Percentiles rank a stretch among this genome's conserved stretches.
These are phyloP conservation scores for Cepaea hortensis DNA, from an alignment of 2,888 invertebrate genomes.

Conservation along the genomic window DNA sequence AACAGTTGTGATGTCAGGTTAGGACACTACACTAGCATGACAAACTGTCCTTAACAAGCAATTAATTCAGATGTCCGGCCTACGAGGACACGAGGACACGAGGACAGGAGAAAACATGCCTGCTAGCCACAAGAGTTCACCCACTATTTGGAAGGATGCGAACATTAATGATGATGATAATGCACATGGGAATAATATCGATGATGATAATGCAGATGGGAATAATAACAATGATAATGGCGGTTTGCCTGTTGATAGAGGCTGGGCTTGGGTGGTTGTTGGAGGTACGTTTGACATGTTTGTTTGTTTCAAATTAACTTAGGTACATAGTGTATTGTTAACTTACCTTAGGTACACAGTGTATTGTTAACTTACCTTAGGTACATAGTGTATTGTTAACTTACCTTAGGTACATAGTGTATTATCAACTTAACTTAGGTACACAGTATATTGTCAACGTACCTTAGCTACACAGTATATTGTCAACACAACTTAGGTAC, in stretches of 20 bases:
- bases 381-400: neutral
- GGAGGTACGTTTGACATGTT: slow-evolving; percentile 41
- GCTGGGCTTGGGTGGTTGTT: slow-evolving; percentile 55
- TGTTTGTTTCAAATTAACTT: neutral
- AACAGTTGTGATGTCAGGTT: no score
- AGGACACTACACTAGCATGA: neutral
- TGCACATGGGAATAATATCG: neutral
- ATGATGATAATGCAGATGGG: neutral
- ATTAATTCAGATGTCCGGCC: neutral
- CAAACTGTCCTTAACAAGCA: neutral
- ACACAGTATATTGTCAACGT: no score
- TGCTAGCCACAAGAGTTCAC: neutral
- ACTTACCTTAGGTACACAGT: no score
- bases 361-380: neutral
- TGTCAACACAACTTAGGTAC: no score
- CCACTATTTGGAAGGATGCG: neutral
- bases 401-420: neutral
- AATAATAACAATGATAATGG: neutral
- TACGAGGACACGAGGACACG: neutral
- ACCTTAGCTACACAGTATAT: no score
- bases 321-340: neutral
- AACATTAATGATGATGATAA: neutral
- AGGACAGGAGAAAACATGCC: neutral
- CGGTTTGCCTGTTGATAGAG: slow-evolving; percentile 48
- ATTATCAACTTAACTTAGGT: neutral